Evolutionary conservation across 2,888 invertebrate species (phyloP).

Genomic region (Tetrapedia diversipes): DNA sequence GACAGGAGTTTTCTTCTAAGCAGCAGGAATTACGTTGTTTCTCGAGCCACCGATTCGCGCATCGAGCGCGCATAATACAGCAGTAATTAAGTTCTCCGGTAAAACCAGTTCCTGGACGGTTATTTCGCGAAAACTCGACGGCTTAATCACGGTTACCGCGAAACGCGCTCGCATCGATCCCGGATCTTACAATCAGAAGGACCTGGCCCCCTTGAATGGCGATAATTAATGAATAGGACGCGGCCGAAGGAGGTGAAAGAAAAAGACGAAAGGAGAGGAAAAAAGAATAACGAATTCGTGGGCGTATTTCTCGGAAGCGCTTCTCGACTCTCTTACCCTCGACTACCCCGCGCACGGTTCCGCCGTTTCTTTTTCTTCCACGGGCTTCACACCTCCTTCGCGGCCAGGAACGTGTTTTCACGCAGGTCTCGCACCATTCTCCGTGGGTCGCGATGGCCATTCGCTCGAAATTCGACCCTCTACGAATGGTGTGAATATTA

Average conservation of each 20-base stretch:
- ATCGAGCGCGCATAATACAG: conserved; percentile 39
- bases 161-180: conserved; percentile 53
- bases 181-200: conserved; percentile 36
- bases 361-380: conserved; percentile 56
- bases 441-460: conserved; percentile 69
- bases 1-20: conserved; percentile 30
- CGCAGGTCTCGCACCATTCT: conserved; percentile 60
- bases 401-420: conserved; percentile 64
- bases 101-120: conserved; percentile 38
- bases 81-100: conserved; percentile 50
- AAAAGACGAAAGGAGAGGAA: neutral
- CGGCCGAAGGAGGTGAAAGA: conserved; percentile 7
- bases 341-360: conserved; percentile 30
- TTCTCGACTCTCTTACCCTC: conserved; percentile 61
- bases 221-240: conserved; percentile 57
- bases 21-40: conserved; percentile 46
- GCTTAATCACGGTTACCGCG: conserved; percentile 56
- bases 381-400: conserved; percentile 69
- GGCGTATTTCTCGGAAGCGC: conserved; percentile 59
- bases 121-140: conserved; percentile 49
- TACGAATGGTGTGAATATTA: conserved; percentile 81
- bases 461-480: conserved; percentile 78
- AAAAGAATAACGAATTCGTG: conserved; percentile 56
- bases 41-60: conserved; percentile 39
- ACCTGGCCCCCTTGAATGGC: conserved; percentile 38